Conservation (phyloP, 2,113 vertebrate genomes). For the Megaceryle torquata region DNA sequence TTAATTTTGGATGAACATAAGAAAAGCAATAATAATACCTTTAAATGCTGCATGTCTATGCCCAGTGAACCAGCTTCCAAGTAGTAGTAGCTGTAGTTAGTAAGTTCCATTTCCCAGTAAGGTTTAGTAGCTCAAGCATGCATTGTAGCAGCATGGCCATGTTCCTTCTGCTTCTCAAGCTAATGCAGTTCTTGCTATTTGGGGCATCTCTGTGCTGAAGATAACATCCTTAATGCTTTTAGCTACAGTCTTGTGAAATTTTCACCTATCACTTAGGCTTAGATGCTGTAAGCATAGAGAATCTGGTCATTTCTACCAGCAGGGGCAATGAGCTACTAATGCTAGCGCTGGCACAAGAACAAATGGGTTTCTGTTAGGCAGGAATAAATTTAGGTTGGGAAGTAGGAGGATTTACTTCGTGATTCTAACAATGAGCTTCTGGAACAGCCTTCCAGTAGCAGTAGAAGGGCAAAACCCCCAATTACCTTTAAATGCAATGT, state of each 20-base stretch:
- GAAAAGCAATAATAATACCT: not conserved
- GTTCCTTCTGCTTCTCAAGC: not conserved
- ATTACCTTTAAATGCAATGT: not conserved
- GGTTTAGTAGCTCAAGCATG: not conserved
- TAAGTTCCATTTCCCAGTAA: not conserved
- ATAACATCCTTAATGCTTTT: not conserved
- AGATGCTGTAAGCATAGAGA: not conserved
- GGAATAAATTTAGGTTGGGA: not conserved
- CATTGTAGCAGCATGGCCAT: not conserved
- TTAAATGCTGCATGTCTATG: not conserved
- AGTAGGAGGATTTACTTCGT: not conserved
- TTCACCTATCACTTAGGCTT: not conserved
- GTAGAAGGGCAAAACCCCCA: not conserved
- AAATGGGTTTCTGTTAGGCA: not conserved
- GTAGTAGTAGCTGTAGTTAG: not conserved
- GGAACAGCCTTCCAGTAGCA: not conserved
- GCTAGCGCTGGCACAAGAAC: not conserved
- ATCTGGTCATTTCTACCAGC: not conserved
- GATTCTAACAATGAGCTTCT: not conserved
- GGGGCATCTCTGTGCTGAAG: not conserved
- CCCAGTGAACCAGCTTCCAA: not conserved
- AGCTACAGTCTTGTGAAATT: not conserved
- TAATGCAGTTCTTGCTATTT: not conserved
- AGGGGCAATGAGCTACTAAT: not conserved
- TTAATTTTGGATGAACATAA: not conserved